Evolutionary conservation across 1,140 invertebrate genomes (phyloP), one percentile per base, ranked within the genome.

Genomic region (Drosophila ercepeae): DNA sequence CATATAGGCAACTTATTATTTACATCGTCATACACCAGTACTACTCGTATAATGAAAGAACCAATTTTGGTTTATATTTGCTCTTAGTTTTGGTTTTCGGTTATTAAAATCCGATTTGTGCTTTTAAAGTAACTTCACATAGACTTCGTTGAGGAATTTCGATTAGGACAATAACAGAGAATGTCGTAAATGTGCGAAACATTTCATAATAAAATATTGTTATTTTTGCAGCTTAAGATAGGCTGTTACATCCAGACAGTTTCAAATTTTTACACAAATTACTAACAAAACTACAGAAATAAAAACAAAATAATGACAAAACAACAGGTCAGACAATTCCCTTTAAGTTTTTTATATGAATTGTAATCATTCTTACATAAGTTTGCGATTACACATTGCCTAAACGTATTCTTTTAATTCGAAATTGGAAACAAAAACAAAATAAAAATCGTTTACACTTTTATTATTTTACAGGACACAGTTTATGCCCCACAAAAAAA

Each of bases 61-160:
- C 53, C 57, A 39, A 54, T 25, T 18, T 29, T 39, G n/a, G 21
- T 18, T 14, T 36, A 36, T 32, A 32, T 18, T 42, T 18, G 39
- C 25, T 34, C 9, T 65, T 50, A 2, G 14, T 49, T 69, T 18
- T 18, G 36, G 8, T 42, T 42, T 32, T 32, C 29, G 29, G 29
- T 50, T 59, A 53, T 49, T 32, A 69, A 61, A 65, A 65, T 67
- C 44, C 58, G 50, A 58, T 51, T 46, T 46, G 18, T 48, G 32
- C 41, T 18, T 32, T 50, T 69, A 49, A 69, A 69, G 14, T 57
- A 68, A 41, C n/a, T 21, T 29, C 19, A 63, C 29, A 19, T 11
- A n/a, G 60, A 52, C 58, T 52, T 84, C 79, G 79, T 86, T 84
- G 27, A 45, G 27, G 21, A 65, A 60, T 60, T 64, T 67, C 59